Percentiles rank a stretch among this genome's conserved stretches.
These are phyloP conservation scores for Toxotes lorentzi DNA, from an alignment of 2,797 vertebrate genomes.

Conservation along the genomic window DNA sequence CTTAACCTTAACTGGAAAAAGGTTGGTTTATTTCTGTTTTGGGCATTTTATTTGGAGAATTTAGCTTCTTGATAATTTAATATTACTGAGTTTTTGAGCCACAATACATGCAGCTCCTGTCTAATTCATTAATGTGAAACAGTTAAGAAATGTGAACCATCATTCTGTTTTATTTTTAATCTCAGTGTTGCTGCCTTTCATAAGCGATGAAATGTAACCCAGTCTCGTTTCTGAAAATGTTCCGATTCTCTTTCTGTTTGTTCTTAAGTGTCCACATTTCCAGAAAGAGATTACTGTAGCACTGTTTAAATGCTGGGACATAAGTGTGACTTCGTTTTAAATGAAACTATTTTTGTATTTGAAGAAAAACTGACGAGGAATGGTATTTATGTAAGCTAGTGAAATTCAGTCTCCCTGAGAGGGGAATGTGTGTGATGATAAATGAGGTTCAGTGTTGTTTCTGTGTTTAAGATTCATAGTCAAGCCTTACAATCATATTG, in stretches of 20 bases:
- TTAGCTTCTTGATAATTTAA: constrained; percentile 21
- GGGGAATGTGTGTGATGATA: constrained; percentile 15
- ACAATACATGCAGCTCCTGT: constrained; percentile 55
- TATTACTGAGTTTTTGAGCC: constrained; percentile 62
- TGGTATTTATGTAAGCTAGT: constrained; percentile 69
- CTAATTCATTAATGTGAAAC: constrained; percentile 79
- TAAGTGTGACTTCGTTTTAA: constrained; percentile 61
- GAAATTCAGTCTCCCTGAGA: constrained; percentile 30
- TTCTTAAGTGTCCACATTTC: constrained; percentile 26
- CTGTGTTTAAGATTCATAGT: constrained; percentile 37
- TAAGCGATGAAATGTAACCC: constrained; percentile 56
- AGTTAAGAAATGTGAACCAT: constrained; percentile 68
- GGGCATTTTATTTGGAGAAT: constrained; percentile 52
- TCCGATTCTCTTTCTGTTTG: constrained; percentile 11
- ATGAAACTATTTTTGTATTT: constrained; percentile 65
- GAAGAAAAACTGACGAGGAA: constrained; percentile 25
- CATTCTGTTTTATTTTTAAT: constrained; percentile 44
- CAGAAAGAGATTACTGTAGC: constrained; percentile 37
- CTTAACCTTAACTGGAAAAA: constrained; percentile 40
- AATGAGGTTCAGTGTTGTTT: constrained; percentile 15
- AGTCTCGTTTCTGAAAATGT: constrained; percentile 42
- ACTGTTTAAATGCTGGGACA: constrained; percentile 21
- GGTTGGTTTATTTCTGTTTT: constrained; percentile 38
- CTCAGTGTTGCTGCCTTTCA: constrained; percentile 33
- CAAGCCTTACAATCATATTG: constrained; percentile 53